phyloP scores from a whole-genome alignment of 2,888 invertebrate genomes.

The Lepetodrilus schrolli region DNA sequence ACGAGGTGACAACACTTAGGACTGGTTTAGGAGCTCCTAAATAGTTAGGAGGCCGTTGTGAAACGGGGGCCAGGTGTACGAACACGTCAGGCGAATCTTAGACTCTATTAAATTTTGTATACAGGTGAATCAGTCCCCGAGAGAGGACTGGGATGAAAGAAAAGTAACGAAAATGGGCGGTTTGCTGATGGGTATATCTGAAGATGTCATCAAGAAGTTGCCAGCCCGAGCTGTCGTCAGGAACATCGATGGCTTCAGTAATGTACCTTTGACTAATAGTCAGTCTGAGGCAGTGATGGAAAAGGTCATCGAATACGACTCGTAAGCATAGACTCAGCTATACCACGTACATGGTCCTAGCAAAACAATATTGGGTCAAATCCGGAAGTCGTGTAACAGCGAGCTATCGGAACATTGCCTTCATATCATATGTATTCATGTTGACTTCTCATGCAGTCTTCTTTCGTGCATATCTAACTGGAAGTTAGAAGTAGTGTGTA shows the following conservation, averaged over 20 bases:
- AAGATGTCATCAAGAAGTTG: background rate
- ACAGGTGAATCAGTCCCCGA: background rate
- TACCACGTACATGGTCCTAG: background rate
- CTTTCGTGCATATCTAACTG: no score
- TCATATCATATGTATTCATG: no score
- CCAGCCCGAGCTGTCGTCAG: conserved; percentile 34
- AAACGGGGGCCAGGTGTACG: no score
- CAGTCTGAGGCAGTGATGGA: conserved; percentile 37
- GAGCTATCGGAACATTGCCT: no score
- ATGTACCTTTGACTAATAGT: conserved; percentile 32
- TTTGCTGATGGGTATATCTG: background rate
- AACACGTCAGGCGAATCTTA: background rate
- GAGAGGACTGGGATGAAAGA: conserved; percentile 2
- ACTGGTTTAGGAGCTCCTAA: no score
- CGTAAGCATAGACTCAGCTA: conserved; percentile 42
- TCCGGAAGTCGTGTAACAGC: background rate
- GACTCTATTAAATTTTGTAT: background rate
- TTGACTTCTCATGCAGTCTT: no score
- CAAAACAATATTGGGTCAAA: background rate
- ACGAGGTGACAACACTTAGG: no score
- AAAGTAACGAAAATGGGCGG: conserved; percentile 11
- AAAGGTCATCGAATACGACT: conserved; percentile 34
- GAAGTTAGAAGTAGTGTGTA: no score
- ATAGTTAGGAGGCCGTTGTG: no score
- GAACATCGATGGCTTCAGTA: conserved; percentile 37